Percentiles rank a stretch among this genome's conserved stretches.
These are phyloP conservation scores for Lepidochrysops patricia DNA, from an alignment of 2,888 invertebrate species.

Conservation along the genomic window DNA sequence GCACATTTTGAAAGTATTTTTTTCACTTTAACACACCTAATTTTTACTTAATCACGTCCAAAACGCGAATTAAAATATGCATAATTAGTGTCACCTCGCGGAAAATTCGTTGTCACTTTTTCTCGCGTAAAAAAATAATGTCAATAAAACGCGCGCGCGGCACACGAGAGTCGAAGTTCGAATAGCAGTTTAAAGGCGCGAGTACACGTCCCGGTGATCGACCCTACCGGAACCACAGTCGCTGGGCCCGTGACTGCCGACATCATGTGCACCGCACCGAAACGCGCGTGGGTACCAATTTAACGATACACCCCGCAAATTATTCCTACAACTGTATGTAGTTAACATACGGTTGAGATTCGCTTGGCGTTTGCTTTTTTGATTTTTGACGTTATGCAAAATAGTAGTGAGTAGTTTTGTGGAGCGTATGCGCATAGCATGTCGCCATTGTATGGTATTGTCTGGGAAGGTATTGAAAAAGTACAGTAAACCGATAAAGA, in stretches of 20 bases:
- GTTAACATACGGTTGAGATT: conserved; percentile 28
- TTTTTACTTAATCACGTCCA: not conserved
- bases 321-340: conserved; percentile 14
- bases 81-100: not conserved
- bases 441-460: conserved; percentile 54
- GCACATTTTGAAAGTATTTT: conserved; percentile 10
- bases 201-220: conserved; percentile 62
- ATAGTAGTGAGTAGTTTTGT: conserved; percentile 60
- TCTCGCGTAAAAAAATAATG: not conserved
- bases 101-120: conserved; percentile 1
- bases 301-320: conserved; percentile 25
- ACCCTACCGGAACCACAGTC: conserved; percentile 75
- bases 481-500: conserved; percentile 39
- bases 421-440: conserved; percentile 63
- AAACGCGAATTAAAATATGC: not conserved
- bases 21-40: not conserved
- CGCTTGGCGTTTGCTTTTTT: conserved; percentile 17
- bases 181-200: conserved; percentile 46
- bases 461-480: conserved; percentile 50
- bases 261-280: conserved; percentile 68
- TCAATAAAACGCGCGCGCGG: conserved; percentile 42
- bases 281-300: conserved; percentile 46
- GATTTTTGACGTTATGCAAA: conserved; percentile 26
- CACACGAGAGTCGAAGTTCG: conserved; percentile 37
- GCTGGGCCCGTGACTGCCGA: conserved; percentile 66